These are phyloP conservation scores for Eulithis prunata DNA, from an alignment of 2,888 invertebrate species.

Conservation along the genomic window DNA sequence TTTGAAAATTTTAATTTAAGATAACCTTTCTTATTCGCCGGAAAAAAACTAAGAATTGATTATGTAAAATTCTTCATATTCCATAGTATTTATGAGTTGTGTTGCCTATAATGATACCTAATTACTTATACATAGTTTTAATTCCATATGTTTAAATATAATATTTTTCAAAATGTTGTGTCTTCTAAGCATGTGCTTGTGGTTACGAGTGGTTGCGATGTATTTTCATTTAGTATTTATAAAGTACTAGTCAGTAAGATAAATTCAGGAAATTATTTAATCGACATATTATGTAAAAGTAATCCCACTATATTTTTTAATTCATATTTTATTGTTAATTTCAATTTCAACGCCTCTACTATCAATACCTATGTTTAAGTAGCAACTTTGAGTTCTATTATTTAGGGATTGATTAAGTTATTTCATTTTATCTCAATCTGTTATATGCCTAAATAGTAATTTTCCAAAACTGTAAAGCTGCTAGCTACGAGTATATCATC, in stretches of 20 bases:
- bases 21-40: background rate
- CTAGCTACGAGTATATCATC: background rate
- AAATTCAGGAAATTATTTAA: slow-evolving; percentile 52
- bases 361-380: background rate
- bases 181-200: slow-evolving; percentile 49
- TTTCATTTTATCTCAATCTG: background rate
- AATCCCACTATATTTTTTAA: slow-evolving; percentile 34
- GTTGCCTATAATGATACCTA: slow-evolving; percentile 41
- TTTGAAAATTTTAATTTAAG: slow-evolving; percentile 18
- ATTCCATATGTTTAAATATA: slow-evolving; percentile 36
- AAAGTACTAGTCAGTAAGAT: slow-evolving; percentile 77
- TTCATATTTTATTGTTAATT: slow-evolving; percentile 9
- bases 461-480: background rate
- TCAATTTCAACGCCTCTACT: slow-evolving; percentile 19
- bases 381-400: background rate
- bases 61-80: slow-evolving; percentile 10
- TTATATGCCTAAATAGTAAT: background rate
- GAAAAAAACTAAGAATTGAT: slow-evolving; percentile 7
- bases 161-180: slow-evolving; percentile 32
- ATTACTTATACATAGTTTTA: slow-evolving; percentile 27
- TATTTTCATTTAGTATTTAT: slow-evolving; percentile 59
- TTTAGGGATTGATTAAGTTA: slow-evolving; percentile 7
- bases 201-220: slow-evolving; percentile 24
- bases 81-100: slow-evolving; percentile 20
- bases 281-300: slow-evolving; percentile 28